Base-by-base conservation (phyloP, 2,113 vertebrate genomes). In the Cyrtonyx montezumae region DNA sequence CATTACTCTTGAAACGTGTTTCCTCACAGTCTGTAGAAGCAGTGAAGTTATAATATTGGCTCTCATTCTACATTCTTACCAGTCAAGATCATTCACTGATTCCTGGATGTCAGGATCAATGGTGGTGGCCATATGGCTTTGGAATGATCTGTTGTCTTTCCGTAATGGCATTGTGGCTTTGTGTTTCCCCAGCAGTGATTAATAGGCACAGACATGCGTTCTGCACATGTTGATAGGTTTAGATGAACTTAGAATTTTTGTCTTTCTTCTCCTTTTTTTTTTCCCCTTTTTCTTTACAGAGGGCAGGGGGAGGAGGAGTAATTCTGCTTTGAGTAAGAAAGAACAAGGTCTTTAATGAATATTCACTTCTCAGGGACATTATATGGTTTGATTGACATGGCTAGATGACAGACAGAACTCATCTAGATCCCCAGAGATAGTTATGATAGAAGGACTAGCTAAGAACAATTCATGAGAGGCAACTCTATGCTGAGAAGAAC, bases 141-240 rank as follows among this genome's bases (percentile, higher is more conserved):
- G 91, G 94, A 93, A 97, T 95, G 90, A 88, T 95, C 91, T 91
- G 93, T 96, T 96, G 94, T 95, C 94, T 97, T 93, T 96, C 90
- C 73, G 70, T 86, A 96, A 94, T 96, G 95, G 85, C 74, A 71
- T 32, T 94, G 93, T 87, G 93, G 88, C 83, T 96, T 91, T 94
- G 76, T 77, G 83, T 93, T 95, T 95, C 87, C 83, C 91, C 91
- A 97, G 83, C 87, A 96, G 85, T 95, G 96, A 96, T 96, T 94
- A 95, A 96, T 96, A 96, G 96, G 46, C 87, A 87, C 59, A 90
- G 94, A 93, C 93, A 96, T 96, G 91, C 95, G 59, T 84, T 95
- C 69, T 68, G 96, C 96, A 96, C 91, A 96, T 96, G 96, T 87
- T 93, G 95, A 93, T 90, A 90, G 96, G 81, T 92, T 93, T 91